Percentiles rank a stretch among this genome's conserved stretches.
These are phyloP conservation scores for Drosophila meridiana DNA, from an alignment of 2,888 invertebrate species.

Conservation along the genomic window DNA sequence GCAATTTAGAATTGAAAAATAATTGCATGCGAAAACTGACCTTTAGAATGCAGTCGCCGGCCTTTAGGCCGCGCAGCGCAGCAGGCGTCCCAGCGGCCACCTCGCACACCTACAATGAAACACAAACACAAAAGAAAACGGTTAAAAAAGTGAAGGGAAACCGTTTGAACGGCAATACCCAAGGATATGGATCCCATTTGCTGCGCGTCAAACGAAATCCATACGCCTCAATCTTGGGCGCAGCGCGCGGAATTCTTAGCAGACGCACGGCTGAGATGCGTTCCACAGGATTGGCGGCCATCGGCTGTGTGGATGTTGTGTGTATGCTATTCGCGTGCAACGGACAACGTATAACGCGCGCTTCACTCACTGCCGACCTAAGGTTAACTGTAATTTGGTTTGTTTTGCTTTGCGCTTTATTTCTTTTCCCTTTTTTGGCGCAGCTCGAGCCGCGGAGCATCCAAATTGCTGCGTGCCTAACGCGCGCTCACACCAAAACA, in stretches of 20 bases:
- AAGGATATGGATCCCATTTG: conserved; percentile 93
- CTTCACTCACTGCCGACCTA: neutral
- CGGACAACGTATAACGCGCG: conserved; percentile 33
- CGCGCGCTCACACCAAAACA: conserved; percentile 2
- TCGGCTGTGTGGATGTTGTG: neutral
- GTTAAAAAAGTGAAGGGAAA: neutral
- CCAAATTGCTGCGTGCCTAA: neutral
- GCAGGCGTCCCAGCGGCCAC: conserved; percentile 88
- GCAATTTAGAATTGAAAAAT: neutral
- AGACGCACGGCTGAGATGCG: conserved; percentile 68
- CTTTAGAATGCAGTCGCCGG: conserved; percentile 90
- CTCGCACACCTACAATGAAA: conserved; percentile 86
- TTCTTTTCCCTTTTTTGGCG: neutral
- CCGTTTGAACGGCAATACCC: conserved; percentile 86
- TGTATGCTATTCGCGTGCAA: conserved; percentile 15
- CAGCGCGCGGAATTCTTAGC: conserved; percentile 87
- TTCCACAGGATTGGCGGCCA: neutral
- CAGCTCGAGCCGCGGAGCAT: neutral
- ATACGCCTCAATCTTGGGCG: conserved; percentile 86
- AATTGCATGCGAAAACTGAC: conserved; percentile 84
- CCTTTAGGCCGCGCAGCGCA: conserved; percentile 87
- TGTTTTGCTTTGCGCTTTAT: neutral
- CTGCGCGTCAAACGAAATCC: conserved; percentile 91
- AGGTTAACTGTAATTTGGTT: conserved; percentile 1
- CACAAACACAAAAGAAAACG: neutral